Conservation (phyloP, 2,888 invertebrate species). For the Rugalucina vietnamica region DNA sequence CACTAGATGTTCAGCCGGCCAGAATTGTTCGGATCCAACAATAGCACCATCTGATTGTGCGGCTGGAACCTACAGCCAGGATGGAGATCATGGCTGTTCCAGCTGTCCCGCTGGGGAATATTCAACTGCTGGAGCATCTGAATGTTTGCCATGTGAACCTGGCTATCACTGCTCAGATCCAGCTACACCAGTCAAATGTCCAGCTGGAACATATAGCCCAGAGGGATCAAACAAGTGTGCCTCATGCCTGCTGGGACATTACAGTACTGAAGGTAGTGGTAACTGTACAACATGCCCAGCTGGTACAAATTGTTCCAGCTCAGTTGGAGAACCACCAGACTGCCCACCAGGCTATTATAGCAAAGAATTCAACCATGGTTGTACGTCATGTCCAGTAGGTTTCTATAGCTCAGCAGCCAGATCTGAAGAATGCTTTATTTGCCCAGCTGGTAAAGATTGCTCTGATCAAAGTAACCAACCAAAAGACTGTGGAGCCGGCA, state of each 20-base stretch:
- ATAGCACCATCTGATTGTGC: constrained; percentile 67
- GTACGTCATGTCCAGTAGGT: constrained; percentile 67
- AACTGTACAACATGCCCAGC: constrained; percentile 72
- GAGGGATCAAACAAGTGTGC: constrained; percentile 30
- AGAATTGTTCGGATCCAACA: constrained; percentile 44
- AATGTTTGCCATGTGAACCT: constrained; percentile 45
- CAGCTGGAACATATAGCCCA: constrained; percentile 60
- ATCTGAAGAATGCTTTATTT: constrained; percentile 59
- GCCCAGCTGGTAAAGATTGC: constrained; percentile 68
- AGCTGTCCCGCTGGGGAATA: constrained; percentile 68
- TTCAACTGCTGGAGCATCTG: constrained; percentile 13
- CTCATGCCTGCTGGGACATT: constrained; percentile 43
- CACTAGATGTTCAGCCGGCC: constrained; percentile 56
- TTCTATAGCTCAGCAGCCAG: constrained; percentile 66
- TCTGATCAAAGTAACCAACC: constrained; percentile 14
- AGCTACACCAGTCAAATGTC: constrained; percentile 50
- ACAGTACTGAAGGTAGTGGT: constrained; percentile 25
- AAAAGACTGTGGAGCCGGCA: constrained; percentile 55
- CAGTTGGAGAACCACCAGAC: constrained; percentile 48
- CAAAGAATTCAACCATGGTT: constrained; percentile 36
- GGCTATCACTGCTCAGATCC: constrained; percentile 68
- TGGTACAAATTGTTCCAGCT: constrained; percentile 69
- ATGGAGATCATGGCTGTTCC: constrained; percentile 67
- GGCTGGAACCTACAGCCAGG: constrained; percentile 72
- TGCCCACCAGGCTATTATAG: constrained; percentile 72